These are phyloP conservation scores for Habrosyne pyritoides DNA, from an alignment of 2,888 invertebrate species.

Conservation along the genomic window DNA sequence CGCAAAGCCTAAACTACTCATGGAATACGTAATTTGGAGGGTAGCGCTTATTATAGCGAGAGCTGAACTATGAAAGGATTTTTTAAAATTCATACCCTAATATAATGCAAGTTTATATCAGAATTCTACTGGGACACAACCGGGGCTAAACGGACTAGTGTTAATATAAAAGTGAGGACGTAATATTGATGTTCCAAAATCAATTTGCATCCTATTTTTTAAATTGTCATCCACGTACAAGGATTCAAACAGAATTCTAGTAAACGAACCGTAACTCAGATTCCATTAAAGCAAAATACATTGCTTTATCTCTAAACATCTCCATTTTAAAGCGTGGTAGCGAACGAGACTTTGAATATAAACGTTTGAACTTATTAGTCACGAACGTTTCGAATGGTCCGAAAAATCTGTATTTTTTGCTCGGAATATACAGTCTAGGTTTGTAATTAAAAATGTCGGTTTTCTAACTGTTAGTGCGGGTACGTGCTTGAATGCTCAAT, in stretches of 20 bases:
- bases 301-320: conserved; percentile 37
- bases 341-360: conserved; percentile 27
- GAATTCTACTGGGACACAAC: no score
- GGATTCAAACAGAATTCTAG: conserved; percentile 6
- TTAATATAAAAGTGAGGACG: no score
- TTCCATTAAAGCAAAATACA: conserved; percentile 19
- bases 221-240: not conserved
- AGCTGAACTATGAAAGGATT: no score
- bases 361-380: conserved; percentile 11
- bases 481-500: not conserved
- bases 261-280: conserved; percentile 4
- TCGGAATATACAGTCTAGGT: not conserved
- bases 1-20: no score
- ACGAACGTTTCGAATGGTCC: not conserved
- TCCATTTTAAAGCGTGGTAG: conserved; percentile 38
- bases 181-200: not conserved
- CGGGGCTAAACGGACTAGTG: no score
- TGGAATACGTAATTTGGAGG: no score
- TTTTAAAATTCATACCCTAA: no score
- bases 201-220: not conserved
- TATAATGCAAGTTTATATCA: no score
- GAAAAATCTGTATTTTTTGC: not conserved
- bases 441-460: conserved; percentile 7
- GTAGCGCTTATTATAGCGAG: no score
- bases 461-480: conserved; percentile 5